Base-by-base conservation (phyloP, 1,140 invertebrate genomes). In the Choristoneura fumiferana region DNA sequence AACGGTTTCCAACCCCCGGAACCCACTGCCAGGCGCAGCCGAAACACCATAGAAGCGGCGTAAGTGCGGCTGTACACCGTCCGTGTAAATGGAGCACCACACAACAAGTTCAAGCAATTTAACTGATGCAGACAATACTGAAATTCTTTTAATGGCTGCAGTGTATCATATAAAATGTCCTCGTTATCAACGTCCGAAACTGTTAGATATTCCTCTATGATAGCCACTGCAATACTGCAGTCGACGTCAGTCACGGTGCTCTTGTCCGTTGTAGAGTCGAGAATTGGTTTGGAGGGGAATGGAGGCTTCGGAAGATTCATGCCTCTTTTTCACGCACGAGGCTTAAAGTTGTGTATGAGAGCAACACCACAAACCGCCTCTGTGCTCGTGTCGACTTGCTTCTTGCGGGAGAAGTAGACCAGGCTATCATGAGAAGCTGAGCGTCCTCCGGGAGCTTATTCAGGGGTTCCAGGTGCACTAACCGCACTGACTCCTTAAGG, bases 111-210 rank as follows among this genome's bases (percentile, higher is more conserved):
- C 43, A 49, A n/a, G n/a, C n/a, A 9, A 0, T 17, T 22, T n/a
- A 49, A n/a, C 43, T 49, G 43, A 15, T 12, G 43, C 43, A 49
- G n/a, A 6, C 43, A 49, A 8, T 49, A n/a, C 43, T 22, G 18
- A n/a, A 49, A 22, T 4, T 49, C 43, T 12, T n/a, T 5, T 8
- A 49, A 4, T n/a, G 43, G 18, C 0, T 22, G 18, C 22, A 49
- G 8, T 12, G 8, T n/a, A 13, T 49, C 43, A 4, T 12, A 12
- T 10, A 49, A n/a, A n/a, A 49, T 10, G 10, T 49, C 43, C 18
- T 17, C 17, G 12, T 49, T n/a, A n/a, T n/a, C n/a, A n/a, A n/a
- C 43, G 1, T 49, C 43, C 3, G 18, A 22, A 9, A 17, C 9
- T 14, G 10, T 29, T 6, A 10, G 8, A 18, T 49, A 49, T 4